A percentile compares a stretch with the other conserved stretches of the same genome.
Conservation (phyloP, 2,113 vertebrate genomes). For the Cryptomyrus ogoouensis region DNA sequence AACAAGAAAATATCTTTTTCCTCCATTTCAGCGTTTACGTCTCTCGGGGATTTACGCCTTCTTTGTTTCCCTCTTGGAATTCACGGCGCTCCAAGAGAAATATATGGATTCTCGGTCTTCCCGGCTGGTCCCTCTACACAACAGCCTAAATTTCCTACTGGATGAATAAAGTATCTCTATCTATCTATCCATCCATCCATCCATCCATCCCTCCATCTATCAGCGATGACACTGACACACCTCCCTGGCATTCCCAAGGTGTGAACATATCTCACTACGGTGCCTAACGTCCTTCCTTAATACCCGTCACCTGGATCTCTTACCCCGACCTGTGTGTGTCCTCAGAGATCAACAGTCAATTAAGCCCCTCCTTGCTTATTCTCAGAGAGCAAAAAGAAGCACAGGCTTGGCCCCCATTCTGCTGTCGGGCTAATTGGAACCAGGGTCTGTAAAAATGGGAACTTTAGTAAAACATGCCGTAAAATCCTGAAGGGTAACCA, state of each 20-base stretch:
- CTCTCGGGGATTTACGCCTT: not conserved
- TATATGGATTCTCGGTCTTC: not conserved
- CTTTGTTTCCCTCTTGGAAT: not conserved
- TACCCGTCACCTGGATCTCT: constrained; percentile 37
- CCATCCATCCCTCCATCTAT: no score
- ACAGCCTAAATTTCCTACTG: not conserved
- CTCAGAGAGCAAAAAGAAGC: constrained; percentile 54
- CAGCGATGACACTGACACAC: not conserved
- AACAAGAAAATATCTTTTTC: not conserved
- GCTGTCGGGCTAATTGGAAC: constrained; percentile 69
- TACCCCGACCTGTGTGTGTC: constrained; percentile 55
- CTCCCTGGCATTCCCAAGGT: constrained; percentile 29
- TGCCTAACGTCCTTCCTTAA: constrained; percentile 24
- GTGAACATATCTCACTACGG: constrained; percentile 30
- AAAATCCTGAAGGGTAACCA: constrained; percentile 73
- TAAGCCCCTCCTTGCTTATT: constrained; percentile 38
- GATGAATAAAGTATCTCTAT: no score
- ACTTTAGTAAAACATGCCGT: constrained; percentile 78
- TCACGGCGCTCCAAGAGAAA: not conserved
- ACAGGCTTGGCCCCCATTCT: constrained; percentile 49
- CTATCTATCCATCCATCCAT: no score
- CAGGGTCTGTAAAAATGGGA: constrained; percentile 71
- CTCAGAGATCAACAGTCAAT: constrained; percentile 59
- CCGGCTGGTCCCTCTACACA: no score
- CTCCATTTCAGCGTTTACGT: not conserved